phyloP scores from a whole-genome alignment of 1,140 invertebrate species.

The Drosophila arawakana region DNA sequence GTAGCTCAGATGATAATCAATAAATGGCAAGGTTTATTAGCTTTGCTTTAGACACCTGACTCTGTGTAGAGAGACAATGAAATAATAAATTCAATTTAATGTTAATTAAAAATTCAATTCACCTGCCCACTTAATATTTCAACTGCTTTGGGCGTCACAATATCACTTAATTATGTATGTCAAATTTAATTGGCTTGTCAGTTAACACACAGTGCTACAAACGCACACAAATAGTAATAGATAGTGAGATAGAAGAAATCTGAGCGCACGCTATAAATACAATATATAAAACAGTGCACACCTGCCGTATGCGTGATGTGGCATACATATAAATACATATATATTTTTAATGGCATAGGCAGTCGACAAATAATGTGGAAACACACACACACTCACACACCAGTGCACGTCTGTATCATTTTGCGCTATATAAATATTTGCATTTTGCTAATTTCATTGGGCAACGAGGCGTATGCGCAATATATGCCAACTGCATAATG shows the following conservation, averaged over 20 bases:
- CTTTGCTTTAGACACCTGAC: not conserved
- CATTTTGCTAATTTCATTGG: slow-evolving; percentile 63
- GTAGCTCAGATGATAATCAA: slow-evolving; percentile 2
- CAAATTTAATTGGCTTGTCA: slow-evolving; percentile 81
- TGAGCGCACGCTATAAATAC: slow-evolving; percentile 68
- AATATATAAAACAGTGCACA: slow-evolving; percentile 58
- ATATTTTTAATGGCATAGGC: slow-evolving; percentile 22
- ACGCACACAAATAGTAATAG: slow-evolving; percentile 23
- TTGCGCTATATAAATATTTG: slow-evolving; percentile 64
- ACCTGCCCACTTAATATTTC: slow-evolving; percentile 49
- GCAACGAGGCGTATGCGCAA: slow-evolving; percentile 47
- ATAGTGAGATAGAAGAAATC: slow-evolving; percentile 10
- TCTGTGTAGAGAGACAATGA: slow-evolving; percentile 4
- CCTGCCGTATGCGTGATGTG: slow-evolving; percentile 63
- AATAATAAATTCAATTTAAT: slow-evolving; percentile 44
- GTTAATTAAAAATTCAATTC: slow-evolving; percentile 76
- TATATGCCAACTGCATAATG: slow-evolving; percentile 23
- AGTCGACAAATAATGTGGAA: slow-evolving; percentile 11
- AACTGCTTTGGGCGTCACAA: slow-evolving; percentile 50
- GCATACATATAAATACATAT: slow-evolving; percentile 18
- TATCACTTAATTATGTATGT: slow-evolving; percentile 78
- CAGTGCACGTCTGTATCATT: slow-evolving; percentile 45
- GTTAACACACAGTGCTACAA: slow-evolving; percentile 33
- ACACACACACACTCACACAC: not conserved
- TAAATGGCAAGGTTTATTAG: slow-evolving; percentile 16